Conservation (phyloP, 92 coral and sea anemone genomes). For the Bergia puertoricense region DNA sequence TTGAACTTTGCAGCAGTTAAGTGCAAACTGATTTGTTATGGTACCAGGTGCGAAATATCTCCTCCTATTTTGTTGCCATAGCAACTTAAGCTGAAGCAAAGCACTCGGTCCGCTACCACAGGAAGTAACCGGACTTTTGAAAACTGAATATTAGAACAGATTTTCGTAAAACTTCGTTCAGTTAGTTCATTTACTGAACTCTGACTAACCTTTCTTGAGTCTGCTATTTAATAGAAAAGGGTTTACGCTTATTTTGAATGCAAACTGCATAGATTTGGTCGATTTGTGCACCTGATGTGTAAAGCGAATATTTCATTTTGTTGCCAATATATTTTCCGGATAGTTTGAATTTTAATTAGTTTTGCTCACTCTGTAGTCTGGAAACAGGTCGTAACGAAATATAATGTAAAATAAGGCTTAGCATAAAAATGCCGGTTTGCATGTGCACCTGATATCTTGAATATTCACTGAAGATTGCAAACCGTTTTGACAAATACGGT, state of each 20-base stretch:
- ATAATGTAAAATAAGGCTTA: too few relatives aligned
- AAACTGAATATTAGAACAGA: too few relatives aligned
- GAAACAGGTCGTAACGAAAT: not conserved
- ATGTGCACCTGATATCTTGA: too few relatives aligned
- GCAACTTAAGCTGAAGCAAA: not conserved
- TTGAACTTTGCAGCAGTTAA: not conserved
- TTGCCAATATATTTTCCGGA: not conserved
- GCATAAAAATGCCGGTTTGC: too few relatives aligned
- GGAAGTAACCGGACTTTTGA: too few relatives aligned
- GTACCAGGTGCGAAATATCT: not conserved
- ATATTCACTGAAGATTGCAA: too few relatives aligned
- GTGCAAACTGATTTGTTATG: not conserved
- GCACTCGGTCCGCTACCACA: not conserved
- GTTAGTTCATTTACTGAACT: not conserved
- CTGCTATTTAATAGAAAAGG: not conserved
- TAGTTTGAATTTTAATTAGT: not conserved
- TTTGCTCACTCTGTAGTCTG: not conserved
- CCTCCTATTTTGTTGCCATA: not conserved
- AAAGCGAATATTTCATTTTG: not conserved
- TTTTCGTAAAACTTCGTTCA: not conserved
- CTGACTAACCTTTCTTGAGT: not conserved
- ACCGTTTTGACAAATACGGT: too few relatives aligned
- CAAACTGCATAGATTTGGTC: too few relatives aligned
- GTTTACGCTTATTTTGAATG: too few relatives aligned
- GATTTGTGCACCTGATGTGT: not conserved